phyloP scores from a whole-genome alignment of 2,113 vertebrate species.

The Phocoena sinus region DNA sequence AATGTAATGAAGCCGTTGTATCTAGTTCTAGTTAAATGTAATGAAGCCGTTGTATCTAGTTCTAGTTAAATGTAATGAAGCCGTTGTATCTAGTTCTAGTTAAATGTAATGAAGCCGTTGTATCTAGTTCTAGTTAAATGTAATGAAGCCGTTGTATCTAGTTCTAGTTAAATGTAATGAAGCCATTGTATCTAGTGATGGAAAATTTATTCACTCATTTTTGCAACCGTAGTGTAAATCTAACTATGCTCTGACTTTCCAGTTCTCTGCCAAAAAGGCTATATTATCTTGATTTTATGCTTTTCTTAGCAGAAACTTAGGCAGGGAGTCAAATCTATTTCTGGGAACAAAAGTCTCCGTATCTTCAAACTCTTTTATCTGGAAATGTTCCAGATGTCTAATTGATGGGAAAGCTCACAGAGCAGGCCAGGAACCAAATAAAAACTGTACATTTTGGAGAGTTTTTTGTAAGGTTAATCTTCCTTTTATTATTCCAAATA shows the following conservation, averaged over 20 bases:
- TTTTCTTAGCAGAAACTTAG: constrained; percentile 38
- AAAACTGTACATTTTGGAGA: not conserved
- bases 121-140: not conserved
- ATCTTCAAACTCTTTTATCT: constrained; percentile 19
- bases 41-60: not conserved
- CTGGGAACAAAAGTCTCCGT: constrained; percentile 47
- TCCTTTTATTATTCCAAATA: constrained; percentile 2
- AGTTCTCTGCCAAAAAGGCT: constrained; percentile 12
- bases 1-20: not conserved
- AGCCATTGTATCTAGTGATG: not conserved
- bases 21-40: not conserved
- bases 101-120: not conserved
- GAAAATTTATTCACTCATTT: not conserved
- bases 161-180: not conserved
- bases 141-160: not conserved
- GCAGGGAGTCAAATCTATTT: constrained; percentile 45
- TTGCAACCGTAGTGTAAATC: not conserved
- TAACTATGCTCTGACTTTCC: not conserved
- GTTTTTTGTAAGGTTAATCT: not conserved
- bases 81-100: not conserved
- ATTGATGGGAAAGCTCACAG: constrained; percentile 13
- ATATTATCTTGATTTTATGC: constrained; percentile 19
- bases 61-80: constrained; percentile 18
- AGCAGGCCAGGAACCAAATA: not conserved
- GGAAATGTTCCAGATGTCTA: constrained; percentile 18